A percentile compares a stretch with the other conserved stretches of the same genome.
Evolutionary conservation across 2,797 vertebrate species (phyloP).

Genomic region (Spea hammondii): DNA sequence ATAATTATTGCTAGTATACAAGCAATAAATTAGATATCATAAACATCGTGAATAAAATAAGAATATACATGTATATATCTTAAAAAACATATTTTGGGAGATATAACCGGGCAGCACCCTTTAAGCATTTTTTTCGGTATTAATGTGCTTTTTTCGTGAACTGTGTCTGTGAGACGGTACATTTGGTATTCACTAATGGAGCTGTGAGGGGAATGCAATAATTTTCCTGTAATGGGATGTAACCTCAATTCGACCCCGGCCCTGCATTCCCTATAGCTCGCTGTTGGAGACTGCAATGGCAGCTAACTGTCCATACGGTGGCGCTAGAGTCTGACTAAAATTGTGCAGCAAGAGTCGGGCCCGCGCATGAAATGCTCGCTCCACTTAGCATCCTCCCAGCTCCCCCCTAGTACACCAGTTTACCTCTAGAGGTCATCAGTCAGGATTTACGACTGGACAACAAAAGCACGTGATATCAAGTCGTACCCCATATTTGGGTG

Average conservation of each 20-base stretch:
- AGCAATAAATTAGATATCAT: not conserved
- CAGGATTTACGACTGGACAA: slow-evolving; percentile 99
- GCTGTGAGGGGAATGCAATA: slow-evolving; percentile 68
- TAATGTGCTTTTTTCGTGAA: slow-evolving; percentile 60
- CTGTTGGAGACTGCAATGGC: slow-evolving; percentile 66
- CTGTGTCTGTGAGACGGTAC: slow-evolving; percentile 63
- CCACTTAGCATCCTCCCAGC: slow-evolving; percentile 81
- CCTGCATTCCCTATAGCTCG: slow-evolving; percentile 61
- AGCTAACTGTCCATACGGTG: slow-evolving; percentile 79
- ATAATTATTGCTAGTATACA: not conserved
- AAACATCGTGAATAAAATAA: slow-evolving; percentile 30
- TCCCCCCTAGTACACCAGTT: slow-evolving; percentile 93
- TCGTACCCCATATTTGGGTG: slow-evolving; percentile 99
- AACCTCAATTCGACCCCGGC: slow-evolving; percentile 91
- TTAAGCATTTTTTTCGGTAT: slow-evolving; percentile 55
- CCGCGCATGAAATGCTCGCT: slow-evolving; percentile 71
- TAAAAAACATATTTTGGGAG: slow-evolving; percentile 46
- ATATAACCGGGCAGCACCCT: slow-evolving; percentile 44
- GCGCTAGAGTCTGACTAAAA: slow-evolving; percentile 84
- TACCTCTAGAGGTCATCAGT: slow-evolving; percentile 99
- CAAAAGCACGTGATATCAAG: slow-evolving; percentile 99
- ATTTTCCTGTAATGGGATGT: slow-evolving; percentile 90
- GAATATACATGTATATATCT: not conserved
- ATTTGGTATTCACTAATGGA: slow-evolving; percentile 67
- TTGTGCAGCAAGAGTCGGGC: slow-evolving; percentile 56